Evolutionary conservation across 2,888 invertebrate species (phyloP), one percentile per base, ranked within the genome.

Genomic region (Synanthedon tipuliformis): DNA sequence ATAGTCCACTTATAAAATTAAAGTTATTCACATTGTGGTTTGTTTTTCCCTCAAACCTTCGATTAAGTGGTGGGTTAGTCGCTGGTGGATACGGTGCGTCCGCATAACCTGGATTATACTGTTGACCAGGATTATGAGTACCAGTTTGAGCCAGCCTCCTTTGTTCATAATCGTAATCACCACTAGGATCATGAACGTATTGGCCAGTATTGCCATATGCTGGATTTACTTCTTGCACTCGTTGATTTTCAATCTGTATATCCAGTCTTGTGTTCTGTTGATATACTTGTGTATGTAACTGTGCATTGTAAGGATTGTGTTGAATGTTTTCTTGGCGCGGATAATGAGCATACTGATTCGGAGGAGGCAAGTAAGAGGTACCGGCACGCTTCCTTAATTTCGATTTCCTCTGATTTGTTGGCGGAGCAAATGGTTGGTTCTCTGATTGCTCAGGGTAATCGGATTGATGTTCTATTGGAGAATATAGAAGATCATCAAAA

Each of bases 151-250:
- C 76, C 58, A 73, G 57, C 57, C 78, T 74, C 56, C 77, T 79
- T 56, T 85, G 85, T 53, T 82, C 85, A 50, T 83, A 87, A 65
- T 86, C 87, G 53, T 87, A 87, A 63, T 87, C 87, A 50, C 87
- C 87, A 15, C 72, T 78, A 12, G 87, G 81, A 61, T 87, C 87
- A 58, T 87, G 86, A 49, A 82, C 61, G 55, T 87, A 87, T 56
- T 85, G 86, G 40, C 87, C 87, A 1, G 73, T 78, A 55, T 79
- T 86, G 55, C 83, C 85, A 54, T 66, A 83, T 54, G 76, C 81
- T 55, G 77, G 61, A 57, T 71, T 80, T 8, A 81, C 64, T 63
- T 79, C 76, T 18, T 79, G 80, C n/a, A 83, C 76, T 40, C 81
- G 74, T 60, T 84, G 84, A 55, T 81, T 83, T 50, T 81, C 80